Conservation (phyloP, 2,113 vertebrate genomes). For the Lasiurus borealis region DNA sequence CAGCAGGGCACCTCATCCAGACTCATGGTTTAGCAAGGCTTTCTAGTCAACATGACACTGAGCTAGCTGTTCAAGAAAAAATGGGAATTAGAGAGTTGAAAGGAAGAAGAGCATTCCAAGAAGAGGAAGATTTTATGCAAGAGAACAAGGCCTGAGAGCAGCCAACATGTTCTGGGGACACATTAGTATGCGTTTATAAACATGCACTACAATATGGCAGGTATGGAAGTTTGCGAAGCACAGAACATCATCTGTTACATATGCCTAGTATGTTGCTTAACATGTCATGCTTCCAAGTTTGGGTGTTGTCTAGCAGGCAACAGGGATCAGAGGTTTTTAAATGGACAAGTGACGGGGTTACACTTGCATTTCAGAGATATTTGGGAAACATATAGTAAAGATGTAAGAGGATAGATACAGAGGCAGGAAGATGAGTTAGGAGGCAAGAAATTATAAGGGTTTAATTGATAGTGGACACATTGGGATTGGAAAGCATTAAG, state of each 20-base stretch:
- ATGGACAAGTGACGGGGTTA: not conserved
- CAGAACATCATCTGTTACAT: not conserved
- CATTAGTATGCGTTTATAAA: not conserved
- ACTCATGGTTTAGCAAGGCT: not conserved
- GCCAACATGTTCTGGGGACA: not conserved
- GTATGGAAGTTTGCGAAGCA: not conserved
- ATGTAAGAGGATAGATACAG: not conserved
- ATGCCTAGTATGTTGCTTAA: not conserved
- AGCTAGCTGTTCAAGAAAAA: not conserved
- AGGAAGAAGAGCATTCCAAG: not conserved
- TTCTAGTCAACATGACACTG: not conserved
- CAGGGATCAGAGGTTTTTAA: slow-evolving; percentile 7
- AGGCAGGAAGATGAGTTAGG: not conserved
- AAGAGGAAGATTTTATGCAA: not conserved
- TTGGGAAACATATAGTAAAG: not conserved
- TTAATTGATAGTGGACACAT: not conserved
- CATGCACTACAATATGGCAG: not conserved
- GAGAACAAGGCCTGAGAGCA: not conserved
- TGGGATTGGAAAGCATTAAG: not conserved
- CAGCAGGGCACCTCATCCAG: not conserved
- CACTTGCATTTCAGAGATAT: not conserved
- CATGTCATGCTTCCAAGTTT: not conserved
- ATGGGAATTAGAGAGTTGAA: not conserved
- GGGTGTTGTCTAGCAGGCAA: not conserved
- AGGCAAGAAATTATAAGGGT: not conserved